Base-by-base conservation (phyloP, 2,113 vertebrate genomes). In the Procavia capensis region DNA sequence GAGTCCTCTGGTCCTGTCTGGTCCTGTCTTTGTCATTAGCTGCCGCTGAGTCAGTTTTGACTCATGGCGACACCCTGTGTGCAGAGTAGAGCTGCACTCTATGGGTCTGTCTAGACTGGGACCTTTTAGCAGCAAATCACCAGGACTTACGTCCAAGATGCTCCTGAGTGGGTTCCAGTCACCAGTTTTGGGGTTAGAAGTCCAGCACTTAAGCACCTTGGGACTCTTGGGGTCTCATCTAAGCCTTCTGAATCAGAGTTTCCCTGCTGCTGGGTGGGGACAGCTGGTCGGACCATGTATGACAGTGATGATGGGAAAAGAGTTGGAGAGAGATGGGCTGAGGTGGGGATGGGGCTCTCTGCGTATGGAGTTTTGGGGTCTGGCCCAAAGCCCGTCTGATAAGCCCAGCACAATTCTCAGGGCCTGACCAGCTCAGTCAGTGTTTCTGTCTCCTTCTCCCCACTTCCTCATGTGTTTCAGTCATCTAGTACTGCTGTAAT, bases 381-480 rank as follows among this genome's bases (percentile, higher is more conserved):
- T n/a, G n/a, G n/a, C n/a, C n/a, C n/a, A n/a, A n/a, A 72, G 72
- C 34, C 45, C 43, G 10, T 0, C 7, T 25, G 84, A 47, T 59
- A 31, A 54, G 61, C 39, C 50, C 27, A 31, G 43, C 17, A 2
- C n/a, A 13, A 3, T 24, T 57, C 64, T 34, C 6, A 16, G 17
- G 64, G n/a, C 6, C 3, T 5, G 45, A 72, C 24, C 34, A 9
- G 25, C 27, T 80, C 31, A 0, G 20, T 27, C 1, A 0, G 0
- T 34, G 31, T 25, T 29, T 83, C n/a, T 72, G 54, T 87, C 19
- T 66, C 36, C 47, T 8, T n/a, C 43, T 34, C 29, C 36, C 50
- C 31, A 2, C 27, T 11, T 20, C 1, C 79, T 45, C 14, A 0
- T n/a, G n/a, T n/a, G n/a, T n/a, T n/a, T n/a, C n/a, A n/a, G n/a